phyloP scores from a whole-genome alignment of 2,888 invertebrate species.

The Drosophila histrio region DNA sequence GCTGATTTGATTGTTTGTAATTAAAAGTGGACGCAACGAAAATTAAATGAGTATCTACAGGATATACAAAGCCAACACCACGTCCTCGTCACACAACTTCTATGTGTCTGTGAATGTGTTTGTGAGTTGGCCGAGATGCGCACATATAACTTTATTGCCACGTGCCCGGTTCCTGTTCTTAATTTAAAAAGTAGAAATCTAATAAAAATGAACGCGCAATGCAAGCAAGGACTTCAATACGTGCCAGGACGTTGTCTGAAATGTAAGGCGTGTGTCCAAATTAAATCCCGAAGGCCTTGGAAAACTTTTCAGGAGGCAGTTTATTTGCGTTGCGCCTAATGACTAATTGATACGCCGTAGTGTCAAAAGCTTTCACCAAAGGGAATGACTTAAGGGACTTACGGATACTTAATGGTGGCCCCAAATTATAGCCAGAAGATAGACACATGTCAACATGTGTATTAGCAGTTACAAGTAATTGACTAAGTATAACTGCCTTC shows the following conservation, averaged over 20 bases:
- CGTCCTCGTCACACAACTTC: conserved; percentile 6
- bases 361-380: conserved; percentile 39
- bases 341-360: conserved; percentile 52
- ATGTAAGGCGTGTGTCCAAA: conserved; percentile 13
- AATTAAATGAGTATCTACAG: conserved; percentile 71
- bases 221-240: conserved; percentile 21
- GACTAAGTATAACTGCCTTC: conserved; percentile 12
- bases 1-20: conserved; percentile 81
- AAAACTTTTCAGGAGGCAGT: conserved; percentile 29
- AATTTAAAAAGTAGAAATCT: conserved; percentile 67
- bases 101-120: not conserved
- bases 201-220: conserved; percentile 53
- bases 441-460: conserved; percentile 64
- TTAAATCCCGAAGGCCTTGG: conserved; percentile 27
- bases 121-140: conserved; percentile 14
- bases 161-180: conserved; percentile 52
- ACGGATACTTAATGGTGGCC: conserved; percentile 23
- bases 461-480: conserved; percentile 54
- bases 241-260: conserved; percentile 17
- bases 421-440: conserved; percentile 27
- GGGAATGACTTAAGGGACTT: conserved; percentile 28
- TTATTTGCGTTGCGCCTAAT: conserved; percentile 42
- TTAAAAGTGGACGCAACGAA: conserved; percentile 75
- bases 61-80: conserved; percentile 11
- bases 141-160: conserved; percentile 71